A percentile compares a stretch with the other conserved stretches of the same genome.
Conservation (phyloP, 2,797 vertebrate genomes). For the Typhlichthys eigenmanni region DNA sequence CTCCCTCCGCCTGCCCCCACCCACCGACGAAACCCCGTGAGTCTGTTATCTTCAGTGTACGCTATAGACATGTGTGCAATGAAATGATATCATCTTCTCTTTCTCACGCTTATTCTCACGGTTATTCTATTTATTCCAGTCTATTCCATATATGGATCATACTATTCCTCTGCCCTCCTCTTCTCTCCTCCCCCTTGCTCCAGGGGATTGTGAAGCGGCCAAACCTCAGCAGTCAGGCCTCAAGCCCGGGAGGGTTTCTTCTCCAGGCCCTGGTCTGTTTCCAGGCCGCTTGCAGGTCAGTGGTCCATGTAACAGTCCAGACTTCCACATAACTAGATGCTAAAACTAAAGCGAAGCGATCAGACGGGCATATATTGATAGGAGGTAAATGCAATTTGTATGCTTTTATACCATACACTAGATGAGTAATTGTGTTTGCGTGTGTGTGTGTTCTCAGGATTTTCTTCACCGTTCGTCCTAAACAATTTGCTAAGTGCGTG, state of each 20-base stretch:
- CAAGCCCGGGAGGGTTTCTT: constrained; percentile 76
- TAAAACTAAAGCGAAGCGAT: neutral
- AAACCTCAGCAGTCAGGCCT: constrained; percentile 41
- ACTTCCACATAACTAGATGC: no score
- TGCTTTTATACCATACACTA: neutral
- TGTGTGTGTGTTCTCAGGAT: constrained; percentile 7
- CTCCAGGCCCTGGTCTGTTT: constrained; percentile 82
- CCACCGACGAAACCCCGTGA: constrained; percentile 53
- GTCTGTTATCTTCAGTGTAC: constrained; percentile 15
- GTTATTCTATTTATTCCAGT: neutral
- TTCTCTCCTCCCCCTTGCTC: constrained; percentile 4
- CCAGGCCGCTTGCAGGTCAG: constrained; percentile 90
- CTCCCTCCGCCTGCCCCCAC: constrained; percentile 60
- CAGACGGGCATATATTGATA: constrained; percentile 1
- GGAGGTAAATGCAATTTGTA: neutral
- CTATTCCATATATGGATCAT: neutral
- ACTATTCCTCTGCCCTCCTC: neutral
- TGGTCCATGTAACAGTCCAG: neutral
- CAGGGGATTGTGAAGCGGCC: constrained; percentile 56
- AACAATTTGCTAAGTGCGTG: neutral
- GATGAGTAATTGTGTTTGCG: constrained; percentile 15
- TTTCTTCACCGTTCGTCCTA: neutral
- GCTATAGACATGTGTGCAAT: no score
- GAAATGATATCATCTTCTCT: no score
- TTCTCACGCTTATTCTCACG: no score